Base-by-base conservation (phyloP, 2,888 invertebrate species). In the Calliopum simillimum region DNA sequence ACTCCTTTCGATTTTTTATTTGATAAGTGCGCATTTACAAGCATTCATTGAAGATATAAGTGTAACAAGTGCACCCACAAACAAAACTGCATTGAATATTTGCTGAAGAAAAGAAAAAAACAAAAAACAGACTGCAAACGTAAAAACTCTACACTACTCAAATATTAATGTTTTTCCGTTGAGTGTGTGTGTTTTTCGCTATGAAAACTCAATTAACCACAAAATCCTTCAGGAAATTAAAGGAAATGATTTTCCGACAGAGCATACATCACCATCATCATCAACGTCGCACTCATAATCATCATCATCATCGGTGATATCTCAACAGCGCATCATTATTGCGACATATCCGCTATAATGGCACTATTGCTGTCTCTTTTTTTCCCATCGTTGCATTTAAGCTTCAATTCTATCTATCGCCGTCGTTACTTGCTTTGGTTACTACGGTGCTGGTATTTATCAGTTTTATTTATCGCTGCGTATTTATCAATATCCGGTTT, bases 401-500 rank as follows among this genome's bases (percentile, higher is more conserved):
- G 3, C 51, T 51, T 14, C 14, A 41, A 16, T 23, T 43, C 2
- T 41, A 19, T 33, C 58, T 6, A 33, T 43, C n/a, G 13, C 4
- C 25, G 21, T 56, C n/a, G 25, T 16, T 62, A 13, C n/a, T 33
- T 41, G 12, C 49, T 23, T 33, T 33, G 33, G 16, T 11, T 14
- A 25, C 63, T n/a, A n/a, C n/a, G n/a, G n/a, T n/a, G n/a, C 33
- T 33, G 64, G 16, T 53, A 64, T 64, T 64, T 64, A 64, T 64
- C 64, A 53, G 51, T 64, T 64, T 64, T 64, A 64, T 64, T 64
- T 64, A 64, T 64, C 49, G 33, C 33, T 53, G 53, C 43, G 41
- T 53, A 64, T 64, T 64, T 64, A 64, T 64, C 64, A 51, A 64
- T 53, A 64, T 64, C 64, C 64, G 64, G 64, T 64, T 51, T 64